Evolutionary conservation across 2,888 invertebrate genomes (phyloP).

Genomic region (Steinernema carpocapsae): DNA sequence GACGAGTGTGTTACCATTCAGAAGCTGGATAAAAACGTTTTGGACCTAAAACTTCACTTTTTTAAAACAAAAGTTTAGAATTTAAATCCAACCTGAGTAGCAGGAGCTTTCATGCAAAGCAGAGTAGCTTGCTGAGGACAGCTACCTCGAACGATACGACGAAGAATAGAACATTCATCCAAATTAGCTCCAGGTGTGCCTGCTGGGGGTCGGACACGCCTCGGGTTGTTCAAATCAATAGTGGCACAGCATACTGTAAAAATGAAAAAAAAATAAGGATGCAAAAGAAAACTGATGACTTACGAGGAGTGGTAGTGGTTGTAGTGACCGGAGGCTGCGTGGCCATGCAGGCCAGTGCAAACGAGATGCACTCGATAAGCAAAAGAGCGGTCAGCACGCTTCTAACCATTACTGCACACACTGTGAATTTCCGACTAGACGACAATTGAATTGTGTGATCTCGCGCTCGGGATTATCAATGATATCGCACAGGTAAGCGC

Average conservation of each 20-base stretch:
- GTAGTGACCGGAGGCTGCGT: conserved; percentile 17
- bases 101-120: conserved; percentile 35
- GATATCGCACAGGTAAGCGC: conserved; percentile 30
- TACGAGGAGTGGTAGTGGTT: conserved; percentile 22
- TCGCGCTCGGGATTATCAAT: conserved; percentile 29
- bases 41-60: conserved; percentile 23
- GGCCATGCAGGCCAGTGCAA: conserved; percentile 23
- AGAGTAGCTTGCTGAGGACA: conserved; percentile 39
- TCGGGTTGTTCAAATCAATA: conserved; percentile 38
- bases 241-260: conserved; percentile 43
- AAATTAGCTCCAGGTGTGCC: conserved; percentile 38
- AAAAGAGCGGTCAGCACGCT: not conserved
- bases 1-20: conserved; percentile 36
- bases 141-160: conserved; percentile 38
- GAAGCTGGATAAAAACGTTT: conserved; percentile 37
- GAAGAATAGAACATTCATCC: conserved; percentile 42
- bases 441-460: conserved; percentile 12
- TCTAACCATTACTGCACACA: not conserved
- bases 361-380: not conserved
- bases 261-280: conserved; percentile 25
- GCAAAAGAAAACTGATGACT: not conserved
- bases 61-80: not conserved
- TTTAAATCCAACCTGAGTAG: conserved; percentile 35
- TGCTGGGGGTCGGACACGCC: conserved; percentile 38
- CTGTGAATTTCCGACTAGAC: not conserved